These are phyloP conservation scores for Danaus plexippus DNA, from an alignment of 1,140 invertebrate species.

Conservation along the genomic window DNA sequence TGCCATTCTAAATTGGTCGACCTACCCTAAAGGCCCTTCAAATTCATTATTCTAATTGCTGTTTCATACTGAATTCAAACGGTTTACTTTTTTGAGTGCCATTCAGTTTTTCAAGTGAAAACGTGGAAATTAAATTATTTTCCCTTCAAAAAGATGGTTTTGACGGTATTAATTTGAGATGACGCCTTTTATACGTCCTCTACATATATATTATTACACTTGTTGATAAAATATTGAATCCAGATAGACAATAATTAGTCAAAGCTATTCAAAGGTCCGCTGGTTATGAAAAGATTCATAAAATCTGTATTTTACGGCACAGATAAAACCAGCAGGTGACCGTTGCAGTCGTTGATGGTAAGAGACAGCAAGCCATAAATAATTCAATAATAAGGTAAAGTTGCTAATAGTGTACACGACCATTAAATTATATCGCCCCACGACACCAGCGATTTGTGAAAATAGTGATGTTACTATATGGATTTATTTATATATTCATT, in stretches of 20 bases:
- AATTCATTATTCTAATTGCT: conserved; percentile 69
- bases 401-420: conserved; percentile 25
- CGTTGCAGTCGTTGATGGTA: too few species aligned
- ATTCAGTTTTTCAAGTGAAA: conserved; percentile 45
- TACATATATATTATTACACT: too few species aligned
- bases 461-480: conserved; percentile 11
- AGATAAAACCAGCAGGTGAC: too few species aligned
- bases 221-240: too few species aligned
- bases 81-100: conserved; percentile 55
- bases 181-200: conserved; percentile 21
- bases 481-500: too few species aligned
- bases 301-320: too few species aligned
- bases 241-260: too few species aligned
- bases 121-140: conserved; percentile 64
- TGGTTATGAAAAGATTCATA: too few species aligned
- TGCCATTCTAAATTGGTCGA: conserved; percentile 22
- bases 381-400: too few species aligned
- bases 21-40: conserved; percentile 35
- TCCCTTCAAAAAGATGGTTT: conserved; percentile 37
- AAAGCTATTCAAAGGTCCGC: too few species aligned
- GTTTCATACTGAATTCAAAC: conserved; percentile 58
- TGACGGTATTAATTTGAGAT: conserved; percentile 53
- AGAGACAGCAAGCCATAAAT: too few species aligned
- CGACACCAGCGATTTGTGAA: conserved; percentile 23
- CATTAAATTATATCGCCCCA: conserved; percentile 40